Evolutionary conservation across 1,140 invertebrate genomes (phyloP), one percentile per base, ranked within the genome.

Genomic region (Triops cancriformis): DNA sequence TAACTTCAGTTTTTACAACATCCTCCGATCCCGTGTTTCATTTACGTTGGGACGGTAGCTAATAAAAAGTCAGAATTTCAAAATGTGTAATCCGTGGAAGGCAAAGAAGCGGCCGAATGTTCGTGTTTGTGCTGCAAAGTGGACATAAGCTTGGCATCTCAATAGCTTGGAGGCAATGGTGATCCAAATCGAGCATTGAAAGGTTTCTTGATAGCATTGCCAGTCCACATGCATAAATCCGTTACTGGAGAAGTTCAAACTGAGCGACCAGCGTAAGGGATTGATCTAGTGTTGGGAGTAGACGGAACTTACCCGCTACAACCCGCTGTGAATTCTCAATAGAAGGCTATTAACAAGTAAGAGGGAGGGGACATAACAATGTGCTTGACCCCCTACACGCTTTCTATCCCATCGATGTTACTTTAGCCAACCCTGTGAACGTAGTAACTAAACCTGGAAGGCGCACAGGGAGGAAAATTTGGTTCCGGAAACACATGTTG

Each of bases 271-370:
- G 51, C 51, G 23, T 23, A 37, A 18, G 51, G 23, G 51, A 64
- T 64, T 64, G 51, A 64, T 64, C 23, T 64, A 64, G 23, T 23
- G 7, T 18, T n/a, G 51, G 45, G 18, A 64, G 51, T 64, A 64
- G 51, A 64, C 14, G 51, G 14, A 64, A 64, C 51, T 64, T 64
- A n/a, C 31, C 18, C 51, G 51, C 18, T 64, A 64, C 51, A 64
- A n/a, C 51, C 51, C 51, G 51, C 51, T 64, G 51, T 64, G 51
- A 64, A 64, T 64, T 64, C 51, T 23, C 51, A 64, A 64, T 64
- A 64, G 51, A 64, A 64, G 51, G 51, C n/a, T 64, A 64, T 64
- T 64, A 64, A 64, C 51, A 23, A 64, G n/a, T 64, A 64, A 64
- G 51, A 64, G 23, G 51, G 51, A 23, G 51, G 23, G 51, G 14